Percentiles rank a stretch among this genome's conserved stretches.
Evolutionary conservation across 2,888 invertebrate species (phyloP).

Genomic region (Cacoxenus indagator): DNA sequence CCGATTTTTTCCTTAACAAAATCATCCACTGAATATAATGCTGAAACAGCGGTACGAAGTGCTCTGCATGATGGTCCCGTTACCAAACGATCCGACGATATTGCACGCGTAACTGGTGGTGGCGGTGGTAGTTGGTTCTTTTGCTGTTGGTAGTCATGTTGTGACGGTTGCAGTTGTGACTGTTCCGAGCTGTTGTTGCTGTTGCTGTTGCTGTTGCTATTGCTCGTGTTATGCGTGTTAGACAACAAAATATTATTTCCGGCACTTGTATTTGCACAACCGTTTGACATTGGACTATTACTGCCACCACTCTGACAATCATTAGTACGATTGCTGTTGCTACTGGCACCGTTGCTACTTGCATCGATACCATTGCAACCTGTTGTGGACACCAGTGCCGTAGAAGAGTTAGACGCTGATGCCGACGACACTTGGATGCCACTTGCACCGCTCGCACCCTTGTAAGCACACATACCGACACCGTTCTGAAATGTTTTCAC

Average conservation of each 20-base stretch:
- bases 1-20: constrained; percentile 94
- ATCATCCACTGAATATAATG: constrained; percentile 93
- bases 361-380: not conserved
- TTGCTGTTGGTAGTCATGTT: constrained; percentile 22
- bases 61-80: constrained; percentile 90
- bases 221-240: not conserved
- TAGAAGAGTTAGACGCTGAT: not conserved
- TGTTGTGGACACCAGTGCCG: not conserved
- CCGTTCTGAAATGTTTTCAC: constrained; percentile 7
- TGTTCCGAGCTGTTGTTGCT: constrained; percentile 25
- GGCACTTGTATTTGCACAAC: constrained; percentile 8
- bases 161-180: constrained; percentile 16
- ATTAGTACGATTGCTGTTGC: not conserved
- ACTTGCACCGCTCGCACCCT: not conserved
- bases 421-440: not conserved
- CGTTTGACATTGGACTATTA: constrained; percentile 13
- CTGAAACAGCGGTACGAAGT: constrained; percentile 90
- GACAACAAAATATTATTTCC: not conserved
- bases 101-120: constrained; percentile 63
- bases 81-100: constrained; percentile 73
- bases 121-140: constrained; percentile 30
- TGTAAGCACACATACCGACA: constrained; percentile 39
- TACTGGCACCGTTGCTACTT: not conserved
- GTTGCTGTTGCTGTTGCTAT: constrained; percentile 19
- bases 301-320: not conserved